A percentile compares a stretch with the other conserved stretches of the same genome.
Conservation (phyloP, 2,888 invertebrate species). For the Protula sp. region DNA sequence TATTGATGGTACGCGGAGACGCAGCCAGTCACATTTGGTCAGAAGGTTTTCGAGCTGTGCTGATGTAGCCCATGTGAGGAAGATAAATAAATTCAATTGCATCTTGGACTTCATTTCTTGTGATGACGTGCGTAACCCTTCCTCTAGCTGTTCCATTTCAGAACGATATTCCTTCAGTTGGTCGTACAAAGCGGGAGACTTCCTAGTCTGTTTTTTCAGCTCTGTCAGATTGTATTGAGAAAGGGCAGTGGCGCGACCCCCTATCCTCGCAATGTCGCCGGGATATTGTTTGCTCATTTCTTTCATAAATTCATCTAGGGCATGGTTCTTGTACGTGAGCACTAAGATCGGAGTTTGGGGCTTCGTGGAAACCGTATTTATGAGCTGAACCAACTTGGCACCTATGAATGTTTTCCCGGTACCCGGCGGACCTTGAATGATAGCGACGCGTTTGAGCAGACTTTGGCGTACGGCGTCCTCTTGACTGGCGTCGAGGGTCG, state of each 20-base stretch:
- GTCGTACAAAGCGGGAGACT: not conserved
- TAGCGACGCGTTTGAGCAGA: constrained; percentile 66
- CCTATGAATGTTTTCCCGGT: constrained; percentile 77
- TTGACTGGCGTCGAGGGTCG: constrained; percentile 69
- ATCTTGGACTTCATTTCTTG: not conserved
- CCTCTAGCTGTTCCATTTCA: no score
- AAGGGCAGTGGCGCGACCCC: constrained; percentile 12
- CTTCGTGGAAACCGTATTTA: not conserved
- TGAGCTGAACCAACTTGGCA: constrained; percentile 61
- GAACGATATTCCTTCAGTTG: not conserved
- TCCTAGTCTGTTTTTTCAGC: not conserved
- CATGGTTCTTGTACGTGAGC: constrained; percentile 22
- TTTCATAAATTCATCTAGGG: constrained; percentile 20
- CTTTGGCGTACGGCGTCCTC: constrained; percentile 65
- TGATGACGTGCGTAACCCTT: no score
- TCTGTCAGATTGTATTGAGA: constrained; percentile 6
- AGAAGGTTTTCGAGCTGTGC: not conserved
- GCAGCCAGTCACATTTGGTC: not conserved
- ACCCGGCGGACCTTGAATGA: constrained; percentile 81
- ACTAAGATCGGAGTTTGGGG: constrained; percentile 15
- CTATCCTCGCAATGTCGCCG: constrained; percentile 10
- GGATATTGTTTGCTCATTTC: constrained; percentile 2
- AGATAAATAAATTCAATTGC: no score
- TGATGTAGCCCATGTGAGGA: no score
- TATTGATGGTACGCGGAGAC: not conserved